Base-by-base conservation (phyloP, 2,888 invertebrate genomes). In the Beris morrisii region DNA sequence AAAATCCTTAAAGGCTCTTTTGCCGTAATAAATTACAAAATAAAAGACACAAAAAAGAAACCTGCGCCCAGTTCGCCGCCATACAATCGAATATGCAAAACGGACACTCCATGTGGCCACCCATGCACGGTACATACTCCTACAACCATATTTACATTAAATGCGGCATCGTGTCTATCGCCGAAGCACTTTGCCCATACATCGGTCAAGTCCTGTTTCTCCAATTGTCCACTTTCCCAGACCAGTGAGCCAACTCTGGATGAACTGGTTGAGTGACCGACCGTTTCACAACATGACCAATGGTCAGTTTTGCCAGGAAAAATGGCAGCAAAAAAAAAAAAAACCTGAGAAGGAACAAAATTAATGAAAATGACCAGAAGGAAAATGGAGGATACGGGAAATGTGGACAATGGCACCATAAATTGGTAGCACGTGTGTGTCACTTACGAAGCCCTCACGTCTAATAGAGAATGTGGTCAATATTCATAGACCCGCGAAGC, bases 401-500 rank as follows among this genome's bases (percentile, higher is more conserved):
- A 38, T 38, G 38, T 38, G 9, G 58, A 46, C 46, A 59, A 59
- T 48, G 30, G 58, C 30, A 13, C 13, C 58, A 61, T 61, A 61
- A 61, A 61, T 61, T 61, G 61, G 61, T 22, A 52, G 61, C 61
- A 61, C 61, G 61, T 61, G 61, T 61, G 13, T 38, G 38, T 61
- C 53, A 22, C 11, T 59, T 48, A 31, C 38, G 52, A 7, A 52
- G 61, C 61, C 52, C 61, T 50, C 61, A 61, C 50, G 59, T 59
- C 48, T 50, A 22, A 31, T 22, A 61, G 61, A 52, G 50, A 38
- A 61, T 61, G 52, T 50, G 50, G 61, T 61, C 61, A 61, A 61
- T 50, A 61, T 61, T 61, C 61, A 61, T 61, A 38, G 38, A 12
- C 4, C 31, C 15, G 48, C 59, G 32, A 45, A 30, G 48, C 15